Evolutionary conservation across 2,113 vertebrate species (phyloP).

Genomic region (Aspidoscelis tigris): DNA sequence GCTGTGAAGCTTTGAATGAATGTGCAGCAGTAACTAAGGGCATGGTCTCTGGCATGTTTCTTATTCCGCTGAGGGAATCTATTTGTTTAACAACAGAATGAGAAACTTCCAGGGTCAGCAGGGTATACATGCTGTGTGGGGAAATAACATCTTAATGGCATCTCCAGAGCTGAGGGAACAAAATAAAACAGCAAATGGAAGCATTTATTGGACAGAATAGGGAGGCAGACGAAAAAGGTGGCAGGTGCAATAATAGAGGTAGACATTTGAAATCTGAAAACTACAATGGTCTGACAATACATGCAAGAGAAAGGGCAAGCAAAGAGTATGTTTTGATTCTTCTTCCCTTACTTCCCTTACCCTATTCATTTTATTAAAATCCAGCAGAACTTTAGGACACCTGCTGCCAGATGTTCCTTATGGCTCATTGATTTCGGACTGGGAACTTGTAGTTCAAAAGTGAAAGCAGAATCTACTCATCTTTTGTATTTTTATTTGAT

Average conservation of each 20-base stretch:
- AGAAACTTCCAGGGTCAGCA: conserved; percentile 10
- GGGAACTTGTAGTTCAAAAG: not conserved
- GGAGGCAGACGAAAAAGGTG: not conserved
- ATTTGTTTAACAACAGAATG: conserved; percentile 14
- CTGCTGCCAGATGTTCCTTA: no score
- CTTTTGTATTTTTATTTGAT: not conserved
- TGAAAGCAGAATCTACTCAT: not conserved
- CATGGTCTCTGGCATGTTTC: conserved; percentile 7
- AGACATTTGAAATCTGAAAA: conserved; percentile 22
- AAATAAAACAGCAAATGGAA: conserved; percentile 13
- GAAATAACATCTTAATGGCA: not conserved
- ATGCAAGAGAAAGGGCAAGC: not conserved
- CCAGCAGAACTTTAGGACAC: not conserved
- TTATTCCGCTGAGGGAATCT: not conserved
- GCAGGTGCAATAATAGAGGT: not conserved
- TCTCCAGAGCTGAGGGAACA: conserved; percentile 8
- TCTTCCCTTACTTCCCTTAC: not conserved
- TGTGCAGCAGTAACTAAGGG: not conserved
- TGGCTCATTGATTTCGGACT: not conserved
- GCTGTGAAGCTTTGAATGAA: not conserved
- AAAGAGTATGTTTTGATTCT: not conserved
- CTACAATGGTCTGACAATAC: not conserved
- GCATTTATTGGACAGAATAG: not conserved
- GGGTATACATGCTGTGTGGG: not conserved
- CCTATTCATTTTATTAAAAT: conserved; percentile 13